phyloP scores from a whole-genome alignment of 2,888 invertebrate genomes.

The Achlya flavicornis region DNA sequence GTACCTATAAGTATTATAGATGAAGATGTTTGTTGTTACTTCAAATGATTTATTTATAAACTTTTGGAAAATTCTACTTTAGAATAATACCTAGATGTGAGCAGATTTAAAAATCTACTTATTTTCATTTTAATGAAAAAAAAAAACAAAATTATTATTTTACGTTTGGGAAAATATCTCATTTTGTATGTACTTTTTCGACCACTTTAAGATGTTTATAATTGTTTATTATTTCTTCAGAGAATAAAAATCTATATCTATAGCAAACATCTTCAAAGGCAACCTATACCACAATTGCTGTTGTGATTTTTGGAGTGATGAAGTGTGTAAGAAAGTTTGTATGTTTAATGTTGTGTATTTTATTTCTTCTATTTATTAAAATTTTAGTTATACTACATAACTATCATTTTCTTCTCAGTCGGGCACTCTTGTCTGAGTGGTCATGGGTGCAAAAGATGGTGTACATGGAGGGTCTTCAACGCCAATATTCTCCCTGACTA shows the following conservation, averaged over 20 bases:
- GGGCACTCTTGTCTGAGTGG: too few relatives aligned
- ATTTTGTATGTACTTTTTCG: not conserved
- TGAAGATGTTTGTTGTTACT: conserved; percentile 47
- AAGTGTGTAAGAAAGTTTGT: conserved; percentile 17
- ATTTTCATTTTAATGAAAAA: not conserved
- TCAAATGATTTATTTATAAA: conserved; percentile 31
- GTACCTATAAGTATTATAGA: conserved; percentile 35
- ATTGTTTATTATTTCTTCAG: too few relatives aligned
- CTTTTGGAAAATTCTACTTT: not conserved
- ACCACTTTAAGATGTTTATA: too few relatives aligned
- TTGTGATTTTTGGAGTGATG: conserved; percentile 45
- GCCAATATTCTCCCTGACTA: too few relatives aligned
- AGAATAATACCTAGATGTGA: too few relatives aligned
- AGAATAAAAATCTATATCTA: conserved; percentile 19
- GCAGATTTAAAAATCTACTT: too few relatives aligned
- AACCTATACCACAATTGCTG: conserved; percentile 47
- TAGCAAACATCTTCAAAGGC: conserved; percentile 25
- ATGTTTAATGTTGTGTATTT: conserved; percentile 20
- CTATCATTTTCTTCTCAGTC: too few relatives aligned
- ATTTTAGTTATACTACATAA: not conserved
- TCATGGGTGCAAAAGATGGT: too few relatives aligned
- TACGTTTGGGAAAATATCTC: too few relatives aligned
- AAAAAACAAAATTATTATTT: not conserved
- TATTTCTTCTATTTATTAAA: conserved; percentile 7
- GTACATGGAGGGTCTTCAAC: too few relatives aligned